A percentile compares a stretch with the other conserved stretches of the same genome.
Conservation (phyloP, 1,140 invertebrate genomes). For the Lycorma delicatula region DNA sequence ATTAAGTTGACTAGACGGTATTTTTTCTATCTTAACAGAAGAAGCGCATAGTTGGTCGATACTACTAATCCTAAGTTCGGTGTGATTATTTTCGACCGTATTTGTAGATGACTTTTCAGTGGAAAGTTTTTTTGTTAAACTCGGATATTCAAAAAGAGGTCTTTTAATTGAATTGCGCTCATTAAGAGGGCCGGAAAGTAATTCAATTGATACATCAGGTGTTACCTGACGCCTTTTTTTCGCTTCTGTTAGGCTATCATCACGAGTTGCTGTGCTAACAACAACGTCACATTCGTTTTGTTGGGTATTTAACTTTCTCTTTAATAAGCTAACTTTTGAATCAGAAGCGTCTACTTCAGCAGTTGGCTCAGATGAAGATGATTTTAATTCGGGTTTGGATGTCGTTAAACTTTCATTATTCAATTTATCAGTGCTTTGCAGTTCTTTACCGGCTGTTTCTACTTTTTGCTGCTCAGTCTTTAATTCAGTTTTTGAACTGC, state of each 20-base stretch:
- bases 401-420: not conserved
- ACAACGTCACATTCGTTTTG: not conserved
- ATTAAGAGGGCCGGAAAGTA: slow-evolving; percentile 19
- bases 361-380: slow-evolving; percentile 1
- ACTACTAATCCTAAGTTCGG: slow-evolving; percentile 10
- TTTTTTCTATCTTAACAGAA: slow-evolving; percentile 13
- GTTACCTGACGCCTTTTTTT: slow-evolving; percentile 26
- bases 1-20: not conserved
- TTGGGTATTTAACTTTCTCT: slow-evolving; percentile 23
- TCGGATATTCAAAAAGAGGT: slow-evolving; percentile 5
- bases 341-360: not conserved
- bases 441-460: not conserved
- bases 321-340: slow-evolving; percentile 19
- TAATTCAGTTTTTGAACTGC: not conserved
- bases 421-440: not conserved
- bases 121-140: not conserved
- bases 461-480: not conserved
- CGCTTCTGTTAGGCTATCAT: slow-evolving; percentile 15
- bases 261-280: slow-evolving; percentile 1
- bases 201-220: slow-evolving; percentile 30
- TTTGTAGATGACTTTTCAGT: not conserved
- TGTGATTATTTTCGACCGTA: not conserved
- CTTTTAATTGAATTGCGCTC: slow-evolving; percentile 3
- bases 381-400: no score
- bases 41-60: slow-evolving; percentile 13